A percentile compares a stretch with the other conserved stretches of the same genome.
phyloP scores from a whole-genome alignment of 2,113 vertebrate genomes.

The Fukomys damarensis region DNA sequence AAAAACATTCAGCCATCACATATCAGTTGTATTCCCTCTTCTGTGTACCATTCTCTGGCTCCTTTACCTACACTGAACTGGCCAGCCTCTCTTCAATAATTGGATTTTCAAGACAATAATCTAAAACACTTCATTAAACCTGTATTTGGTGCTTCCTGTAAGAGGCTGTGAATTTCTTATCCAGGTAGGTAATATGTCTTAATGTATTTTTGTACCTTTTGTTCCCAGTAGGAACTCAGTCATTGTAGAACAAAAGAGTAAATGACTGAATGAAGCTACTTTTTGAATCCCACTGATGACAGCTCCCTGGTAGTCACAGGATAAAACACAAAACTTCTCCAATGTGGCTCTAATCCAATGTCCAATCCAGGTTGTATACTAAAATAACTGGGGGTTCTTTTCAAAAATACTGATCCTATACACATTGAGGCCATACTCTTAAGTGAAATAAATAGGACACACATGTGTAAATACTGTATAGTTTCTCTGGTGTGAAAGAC shows the following conservation, averaged over 20 bases:
- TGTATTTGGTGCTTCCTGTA: not conserved
- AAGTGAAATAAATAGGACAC: too few relatives aligned
- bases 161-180: not conserved
- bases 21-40: not conserved
- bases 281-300: not conserved
- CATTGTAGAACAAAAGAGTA: not conserved
- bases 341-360: not conserved
- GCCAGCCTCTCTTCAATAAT: not conserved
- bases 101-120: not conserved
- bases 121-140: not conserved
- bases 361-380: not conserved
- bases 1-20: not conserved
- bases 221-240: not conserved
- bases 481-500: too few relatives aligned
- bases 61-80: not conserved
- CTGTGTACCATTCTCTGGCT: not conserved
- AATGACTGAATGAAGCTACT: not conserved
- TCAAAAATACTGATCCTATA: not conserved
- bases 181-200: not conserved
- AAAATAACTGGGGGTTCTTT: not conserved
- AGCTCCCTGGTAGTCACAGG: not conserved
- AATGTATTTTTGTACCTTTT: not conserved
- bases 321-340: not conserved
- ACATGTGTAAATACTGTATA: too few relatives aligned
- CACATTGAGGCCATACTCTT: too few relatives aligned